Conservation (phyloP, 2,797 vertebrate species). For the Macropus fuliginosus region DNA sequence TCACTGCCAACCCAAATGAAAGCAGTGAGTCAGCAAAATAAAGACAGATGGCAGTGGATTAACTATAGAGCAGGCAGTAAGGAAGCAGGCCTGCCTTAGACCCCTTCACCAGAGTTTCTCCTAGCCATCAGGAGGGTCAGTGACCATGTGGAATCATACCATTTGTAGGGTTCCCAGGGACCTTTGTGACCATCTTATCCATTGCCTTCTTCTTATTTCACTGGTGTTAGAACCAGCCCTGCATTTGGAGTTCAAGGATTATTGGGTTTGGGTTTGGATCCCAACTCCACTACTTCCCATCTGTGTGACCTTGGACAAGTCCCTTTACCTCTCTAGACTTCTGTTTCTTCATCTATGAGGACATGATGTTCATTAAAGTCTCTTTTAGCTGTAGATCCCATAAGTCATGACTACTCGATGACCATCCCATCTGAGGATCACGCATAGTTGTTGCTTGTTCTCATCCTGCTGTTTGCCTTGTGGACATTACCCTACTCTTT, state of each 20-base stretch:
- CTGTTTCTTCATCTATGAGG: background rate
- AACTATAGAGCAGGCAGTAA: conserved; percentile 56
- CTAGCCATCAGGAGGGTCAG: conserved; percentile 25
- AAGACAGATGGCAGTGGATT: conserved; percentile 80
- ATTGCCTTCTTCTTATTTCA: background rate
- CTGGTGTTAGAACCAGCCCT: background rate
- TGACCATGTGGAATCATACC: conserved; percentile 18
- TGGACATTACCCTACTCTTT: background rate
- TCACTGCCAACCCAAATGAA: conserved; percentile 77
- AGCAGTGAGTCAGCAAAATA: conserved; percentile 82
- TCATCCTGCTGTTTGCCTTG: background rate
- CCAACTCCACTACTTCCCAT: background rate
- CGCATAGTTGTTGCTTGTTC: background rate
- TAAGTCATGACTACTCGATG: background rate
- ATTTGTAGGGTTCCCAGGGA: background rate
- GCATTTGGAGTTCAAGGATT: background rate
- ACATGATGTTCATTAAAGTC: background rate
- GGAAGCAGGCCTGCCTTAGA: conserved; percentile 66
- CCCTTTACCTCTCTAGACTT: background rate
- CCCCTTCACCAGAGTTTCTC: conserved; percentile 48
- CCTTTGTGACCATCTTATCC: background rate
- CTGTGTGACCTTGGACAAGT: background rate
- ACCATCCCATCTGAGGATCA: background rate
- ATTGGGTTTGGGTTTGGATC: background rate
- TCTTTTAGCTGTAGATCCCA: background rate